Conservation (phyloP, 2,888 invertebrate genomes). For the Leucophenga maculata region DNA sequence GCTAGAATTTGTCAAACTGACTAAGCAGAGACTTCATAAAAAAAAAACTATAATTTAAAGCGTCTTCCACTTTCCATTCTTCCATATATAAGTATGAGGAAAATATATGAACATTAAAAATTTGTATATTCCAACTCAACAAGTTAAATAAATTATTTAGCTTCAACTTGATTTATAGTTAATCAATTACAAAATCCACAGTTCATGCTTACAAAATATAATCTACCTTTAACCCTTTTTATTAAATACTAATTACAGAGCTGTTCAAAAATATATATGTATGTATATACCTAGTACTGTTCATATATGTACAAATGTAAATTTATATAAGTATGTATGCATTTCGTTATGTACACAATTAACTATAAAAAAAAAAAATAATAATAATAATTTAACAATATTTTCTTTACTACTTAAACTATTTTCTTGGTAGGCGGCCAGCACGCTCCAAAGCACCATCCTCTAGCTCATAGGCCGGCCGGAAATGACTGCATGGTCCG, state of each 20-base stretch:
- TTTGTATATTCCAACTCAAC: background rate
- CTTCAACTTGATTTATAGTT: background rate
- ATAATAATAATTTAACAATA: background rate
- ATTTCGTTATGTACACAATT: background rate
- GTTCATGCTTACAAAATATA: too few relatives aligned
- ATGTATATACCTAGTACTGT: background rate
- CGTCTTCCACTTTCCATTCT: too few relatives aligned
- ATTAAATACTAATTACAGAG: background rate
- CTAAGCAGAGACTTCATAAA: too few relatives aligned
- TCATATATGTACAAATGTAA: background rate
- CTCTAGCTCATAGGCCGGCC: slow-evolving; percentile 80
- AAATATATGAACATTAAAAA: too few relatives aligned
- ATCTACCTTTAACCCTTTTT: too few relatives aligned
- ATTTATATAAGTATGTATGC: background rate
- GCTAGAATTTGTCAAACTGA: too few relatives aligned
- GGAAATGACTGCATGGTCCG: slow-evolving; percentile 74
- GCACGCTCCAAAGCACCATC: slow-evolving; percentile 66
- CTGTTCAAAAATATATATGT: background rate
- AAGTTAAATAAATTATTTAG: background rate
- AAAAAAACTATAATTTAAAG: too few relatives aligned
- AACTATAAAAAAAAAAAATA: background rate
- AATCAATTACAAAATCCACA: background rate
- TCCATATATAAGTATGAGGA: too few relatives aligned
- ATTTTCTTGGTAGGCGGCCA: slow-evolving; percentile 57
- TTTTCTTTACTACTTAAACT: background rate